Conservation (phyloP, 2,888 invertebrate genomes). For the Metallyticus violacea region DNA sequence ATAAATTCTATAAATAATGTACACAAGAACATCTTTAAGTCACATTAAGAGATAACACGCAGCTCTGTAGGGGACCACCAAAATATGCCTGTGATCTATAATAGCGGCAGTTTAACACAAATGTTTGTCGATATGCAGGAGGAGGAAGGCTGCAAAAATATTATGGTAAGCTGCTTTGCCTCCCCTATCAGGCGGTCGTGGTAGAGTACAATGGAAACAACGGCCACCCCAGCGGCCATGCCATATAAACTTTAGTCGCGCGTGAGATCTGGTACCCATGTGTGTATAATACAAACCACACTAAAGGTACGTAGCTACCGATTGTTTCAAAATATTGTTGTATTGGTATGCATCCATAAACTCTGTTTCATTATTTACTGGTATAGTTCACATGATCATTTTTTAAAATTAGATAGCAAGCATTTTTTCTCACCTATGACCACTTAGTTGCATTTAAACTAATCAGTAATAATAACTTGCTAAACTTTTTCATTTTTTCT, state of each 20-base stretch:
- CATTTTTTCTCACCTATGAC: too few species aligned
- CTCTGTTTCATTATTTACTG: too few species aligned
- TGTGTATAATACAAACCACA: background rate
- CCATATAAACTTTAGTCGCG: background rate
- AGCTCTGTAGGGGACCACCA: background rate
- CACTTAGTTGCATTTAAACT: too few species aligned
- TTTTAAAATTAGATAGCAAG: too few species aligned
- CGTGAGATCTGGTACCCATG: background rate
- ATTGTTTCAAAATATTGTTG: too few species aligned
- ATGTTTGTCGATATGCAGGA: slow-evolving; percentile 3
- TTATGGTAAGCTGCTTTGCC: background rate
- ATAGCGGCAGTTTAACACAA: slow-evolving; percentile 12
- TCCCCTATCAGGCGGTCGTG: background rate
- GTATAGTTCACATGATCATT: too few species aligned
- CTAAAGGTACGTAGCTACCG: too few species aligned
- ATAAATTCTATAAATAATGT: too few species aligned
- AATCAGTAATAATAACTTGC: too few species aligned
- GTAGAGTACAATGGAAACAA: background rate
- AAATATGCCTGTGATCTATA: background rate
- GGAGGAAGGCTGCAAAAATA: slow-evolving; percentile 1
- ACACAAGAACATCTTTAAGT: too few species aligned
- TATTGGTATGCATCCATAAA: too few species aligned
- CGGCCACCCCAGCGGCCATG: background rate
- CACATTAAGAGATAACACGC: background rate
- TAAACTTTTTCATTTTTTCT: too few species aligned